phyloP scores from a whole-genome alignment of 2,888 invertebrate species.

The Heliconius charithonia region DNA sequence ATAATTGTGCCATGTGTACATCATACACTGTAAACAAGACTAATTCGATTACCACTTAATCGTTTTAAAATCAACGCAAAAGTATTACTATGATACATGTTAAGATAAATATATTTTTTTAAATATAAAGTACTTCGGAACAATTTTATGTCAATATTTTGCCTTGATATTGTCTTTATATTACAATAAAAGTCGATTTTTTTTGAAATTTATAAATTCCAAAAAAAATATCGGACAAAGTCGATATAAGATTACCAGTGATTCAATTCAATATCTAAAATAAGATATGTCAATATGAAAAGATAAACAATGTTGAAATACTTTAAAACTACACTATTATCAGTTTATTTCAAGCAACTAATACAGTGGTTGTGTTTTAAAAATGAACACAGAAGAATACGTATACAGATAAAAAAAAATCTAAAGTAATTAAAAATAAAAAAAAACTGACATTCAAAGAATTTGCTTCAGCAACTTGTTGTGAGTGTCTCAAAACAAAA shows the following conservation, averaged over 20 bases:
- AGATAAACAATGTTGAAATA: slow-evolving; percentile 42
- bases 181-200: too few species aligned
- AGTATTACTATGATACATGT: too few species aligned
- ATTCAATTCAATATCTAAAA: slow-evolving; percentile 35
- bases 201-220: too few species aligned
- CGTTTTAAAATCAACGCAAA: neutral
- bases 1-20: too few species aligned
- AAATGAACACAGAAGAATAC: slow-evolving; percentile 34
- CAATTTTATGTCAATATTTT: neutral
- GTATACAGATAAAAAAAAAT: slow-evolving; percentile 2
- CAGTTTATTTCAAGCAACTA: slow-evolving; percentile 36
- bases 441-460: slow-evolving; percentile 58
- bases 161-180: neutral
- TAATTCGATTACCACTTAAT: too few species aligned
- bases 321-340: slow-evolving; percentile 36
- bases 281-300: slow-evolving; percentile 45
- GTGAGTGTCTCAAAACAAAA: slow-evolving; percentile 53
- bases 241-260: slow-evolving; percentile 9
- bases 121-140: too few species aligned
- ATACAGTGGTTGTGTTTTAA: slow-evolving; percentile 30
- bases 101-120: too few species aligned
- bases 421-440: slow-evolving; percentile 5
- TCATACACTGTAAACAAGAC: too few species aligned
- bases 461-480: slow-evolving; percentile 63
- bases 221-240: neutral